Conservation (phyloP, 1,140 invertebrate genomes). For the Halesus radiatus region DNA sequence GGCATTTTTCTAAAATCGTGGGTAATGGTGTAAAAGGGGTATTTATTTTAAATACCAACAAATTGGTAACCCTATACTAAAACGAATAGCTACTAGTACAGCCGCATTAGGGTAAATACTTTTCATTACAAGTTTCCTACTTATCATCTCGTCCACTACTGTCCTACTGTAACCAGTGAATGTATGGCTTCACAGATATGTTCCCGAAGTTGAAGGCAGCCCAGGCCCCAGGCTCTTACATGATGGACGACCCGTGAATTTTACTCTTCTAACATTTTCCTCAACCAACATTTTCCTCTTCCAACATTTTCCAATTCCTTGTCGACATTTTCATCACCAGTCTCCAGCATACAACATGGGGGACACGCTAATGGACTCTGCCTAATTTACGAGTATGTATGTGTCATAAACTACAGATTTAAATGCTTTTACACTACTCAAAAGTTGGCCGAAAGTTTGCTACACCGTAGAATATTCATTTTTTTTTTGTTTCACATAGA, state of each 20-base stretch:
- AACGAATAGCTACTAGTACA: background rate
- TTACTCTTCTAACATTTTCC: background rate
- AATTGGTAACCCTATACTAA: background rate
- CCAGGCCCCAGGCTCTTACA: constrained; percentile 29
- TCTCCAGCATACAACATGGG: background rate
- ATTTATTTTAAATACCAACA: no score
- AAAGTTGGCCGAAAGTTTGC: no score
- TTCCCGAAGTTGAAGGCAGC: constrained; percentile 38
- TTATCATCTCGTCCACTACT: no score
- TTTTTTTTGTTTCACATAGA: no score
- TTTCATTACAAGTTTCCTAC: no score
- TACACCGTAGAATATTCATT: no score
- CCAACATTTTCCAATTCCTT: constrained; percentile 42
- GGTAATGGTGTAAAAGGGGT: no score
- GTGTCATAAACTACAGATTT: no score
- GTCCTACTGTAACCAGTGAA: constrained; percentile 21
- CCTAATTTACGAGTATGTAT: background rate
- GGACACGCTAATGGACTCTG: constrained; percentile 4
- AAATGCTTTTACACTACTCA: no score
- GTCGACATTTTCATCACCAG: constrained; percentile 22
- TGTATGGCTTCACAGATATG: constrained; percentile 25
- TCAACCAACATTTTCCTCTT: no score
- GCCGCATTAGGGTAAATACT: no score
- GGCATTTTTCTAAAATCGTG: no score
- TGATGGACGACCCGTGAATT: background rate